A percentile compares a stretch with the other conserved stretches of the same genome.
These are phyloP conservation scores for Dione juno DNA, from an alignment of 2,888 invertebrate species.

Conservation along the genomic window DNA sequence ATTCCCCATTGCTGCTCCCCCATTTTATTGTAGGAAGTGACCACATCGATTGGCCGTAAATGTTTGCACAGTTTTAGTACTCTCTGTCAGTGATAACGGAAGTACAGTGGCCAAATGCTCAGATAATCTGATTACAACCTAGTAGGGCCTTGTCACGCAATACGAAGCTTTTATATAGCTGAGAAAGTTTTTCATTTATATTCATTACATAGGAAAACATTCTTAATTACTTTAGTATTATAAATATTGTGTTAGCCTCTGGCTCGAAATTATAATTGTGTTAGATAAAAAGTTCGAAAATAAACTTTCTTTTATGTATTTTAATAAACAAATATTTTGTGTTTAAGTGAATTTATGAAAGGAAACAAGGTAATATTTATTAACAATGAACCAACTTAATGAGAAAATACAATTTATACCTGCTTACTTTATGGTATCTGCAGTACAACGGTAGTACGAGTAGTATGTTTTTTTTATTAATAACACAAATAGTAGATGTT, in stretches of 20 bases:
- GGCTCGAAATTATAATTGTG: constrained; percentile 1
- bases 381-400: constrained; percentile 2
- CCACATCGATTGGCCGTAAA: constrained; percentile 34
- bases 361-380: constrained; percentile 14
- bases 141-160: constrained; percentile 75
- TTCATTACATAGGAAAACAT: not conserved
- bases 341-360: constrained; percentile 8
- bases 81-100: constrained; percentile 57
- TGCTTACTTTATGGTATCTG: not conserved
- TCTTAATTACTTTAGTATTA: constrained; percentile 11
- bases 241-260: constrained; percentile 14
- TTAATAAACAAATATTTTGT: constrained; percentile 13
- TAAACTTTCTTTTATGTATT: constrained; percentile 10
- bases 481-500: not conserved
- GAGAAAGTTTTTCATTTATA: constrained; percentile 11
- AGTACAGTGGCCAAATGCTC: constrained; percentile 55
- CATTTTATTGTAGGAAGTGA: constrained; percentile 24
- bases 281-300: not conserved
- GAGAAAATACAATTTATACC: constrained; percentile 11
- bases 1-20: not conserved
- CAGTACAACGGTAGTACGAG: not conserved
- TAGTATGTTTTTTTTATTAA: not conserved
- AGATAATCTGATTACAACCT: constrained; percentile 67
- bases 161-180: constrained; percentile 40
- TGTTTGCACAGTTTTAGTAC: constrained; percentile 56